Base-by-base conservation (phyloP, 2,888 invertebrate species). In the Drosophila prolongata region DNA sequence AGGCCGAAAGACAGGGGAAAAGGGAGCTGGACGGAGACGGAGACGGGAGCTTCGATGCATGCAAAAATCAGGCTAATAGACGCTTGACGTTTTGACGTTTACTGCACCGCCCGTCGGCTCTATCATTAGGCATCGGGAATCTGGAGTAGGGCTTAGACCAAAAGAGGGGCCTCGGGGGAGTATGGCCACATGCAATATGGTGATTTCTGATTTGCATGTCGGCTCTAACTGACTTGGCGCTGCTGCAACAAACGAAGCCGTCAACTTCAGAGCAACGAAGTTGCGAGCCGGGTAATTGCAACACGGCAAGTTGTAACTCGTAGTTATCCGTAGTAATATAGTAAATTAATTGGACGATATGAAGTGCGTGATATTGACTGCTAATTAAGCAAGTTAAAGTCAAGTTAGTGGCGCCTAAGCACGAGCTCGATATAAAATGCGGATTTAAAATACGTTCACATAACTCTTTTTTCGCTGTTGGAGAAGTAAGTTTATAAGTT, bases 361-460 rank as follows among this genome's bases (percentile, higher is more conserved):
- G 86, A 78, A 87, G 86, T 87, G 89, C 86, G 84, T 90, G 87
- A 80, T 90, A 90, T 89, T 89, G 90, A 83, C 90, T 85, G 90
- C 82, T 89, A 90, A 90, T 90, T 90, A 90, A 83, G 74, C 77
- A 77, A 81, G 83, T 81, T 85, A 81, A 71, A 67, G 80, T 54
- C 76, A 70, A 77, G 77, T 85, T 84, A 85, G 75, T 75, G 58
- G 68, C 66, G 64, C 66, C 68, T 49, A 9, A 66, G 74, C 82
- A 85, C 79, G 82, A 76, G 70, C 68, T 66, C 65, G 14, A 13
- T 37, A 37, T 47, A 40, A 58, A 50, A 38, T 10, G 27, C 35
- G 11, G 11, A 35, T 35, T 4, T 3, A 35, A 35, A 35, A 3
- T 35, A 35, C 35, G 8, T 24, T 4, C 4, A 4, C 24, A 24